These are phyloP conservation scores for Tenrec ecaudatus DNA, from an alignment of 2,113 vertebrate species.

Conservation along the genomic window DNA sequence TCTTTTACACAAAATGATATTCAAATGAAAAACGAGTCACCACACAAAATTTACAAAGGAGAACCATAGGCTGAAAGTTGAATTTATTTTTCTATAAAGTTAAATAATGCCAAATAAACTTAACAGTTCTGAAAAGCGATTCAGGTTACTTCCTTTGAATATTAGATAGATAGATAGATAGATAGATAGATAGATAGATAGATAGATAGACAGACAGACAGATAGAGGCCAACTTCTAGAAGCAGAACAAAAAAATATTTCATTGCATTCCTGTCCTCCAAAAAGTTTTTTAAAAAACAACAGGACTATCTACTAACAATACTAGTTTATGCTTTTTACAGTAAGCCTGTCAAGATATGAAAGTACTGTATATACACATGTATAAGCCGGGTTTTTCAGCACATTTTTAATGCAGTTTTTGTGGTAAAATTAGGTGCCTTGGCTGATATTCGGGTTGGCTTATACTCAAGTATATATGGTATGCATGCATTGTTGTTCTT, in stretches of 20 bases:
- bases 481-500: no score
- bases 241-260: neutral
- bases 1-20: neutral
- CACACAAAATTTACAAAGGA: constrained; percentile 48
- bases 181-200: no score
- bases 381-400: no score
- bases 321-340: neutral
- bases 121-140: constrained; percentile 48
- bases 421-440: no score
- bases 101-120: constrained; percentile 45
- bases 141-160: constrained; percentile 46
- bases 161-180: constrained; percentile 23
- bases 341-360: neutral
- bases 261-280: neutral
- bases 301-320: neutral
- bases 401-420: no score
- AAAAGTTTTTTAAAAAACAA: neutral
- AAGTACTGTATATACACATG: neutral
- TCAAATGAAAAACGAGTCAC: constrained; percentile 16
- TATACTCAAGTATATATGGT: no score
- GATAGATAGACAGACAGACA: no score
- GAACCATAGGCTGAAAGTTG: constrained; percentile 39
- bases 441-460: no score
- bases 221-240: neutral
- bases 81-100: constrained; percentile 40